Conservation (phyloP, 2,888 invertebrate genomes). For the Drosophila affinis region DNA sequence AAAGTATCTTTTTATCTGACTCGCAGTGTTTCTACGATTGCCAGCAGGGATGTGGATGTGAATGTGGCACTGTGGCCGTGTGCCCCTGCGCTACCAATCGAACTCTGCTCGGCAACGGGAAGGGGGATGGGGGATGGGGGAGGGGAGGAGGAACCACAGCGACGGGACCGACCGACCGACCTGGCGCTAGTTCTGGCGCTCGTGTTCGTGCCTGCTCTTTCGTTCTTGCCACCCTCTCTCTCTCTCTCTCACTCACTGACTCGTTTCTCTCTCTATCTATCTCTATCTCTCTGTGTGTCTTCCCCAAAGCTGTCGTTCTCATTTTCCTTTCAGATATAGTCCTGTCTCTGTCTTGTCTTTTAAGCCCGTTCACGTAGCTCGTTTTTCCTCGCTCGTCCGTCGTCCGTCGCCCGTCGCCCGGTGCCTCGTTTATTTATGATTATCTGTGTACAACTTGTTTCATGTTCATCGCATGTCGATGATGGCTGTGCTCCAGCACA, state of each 20-base stretch:
- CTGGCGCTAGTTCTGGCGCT: constrained; percentile 60
- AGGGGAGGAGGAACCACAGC: neutral
- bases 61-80: constrained; percentile 35
- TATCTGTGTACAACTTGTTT: constrained; percentile 81
- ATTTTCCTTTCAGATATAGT: constrained; percentile 21
- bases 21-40: constrained; percentile 71
- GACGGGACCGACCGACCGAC: constrained; percentile 11
- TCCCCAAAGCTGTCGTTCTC: constrained; percentile 15
- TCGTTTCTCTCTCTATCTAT: neutral
- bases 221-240: neutral
- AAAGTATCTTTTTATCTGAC: constrained; percentile 77
- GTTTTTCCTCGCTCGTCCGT: constrained; percentile 51
- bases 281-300: neutral
- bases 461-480: constrained; percentile 78
- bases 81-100: constrained; percentile 48
- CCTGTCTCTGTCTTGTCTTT: constrained; percentile 41
- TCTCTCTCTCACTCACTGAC: neutral
- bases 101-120: constrained; percentile 47
- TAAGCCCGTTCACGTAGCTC: constrained; percentile 30
- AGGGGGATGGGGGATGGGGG: neutral
- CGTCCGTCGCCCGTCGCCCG: constrained; percentile 32
- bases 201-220: constrained; percentile 59
- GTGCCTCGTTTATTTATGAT: constrained; percentile 79
- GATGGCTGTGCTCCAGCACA: constrained; percentile 64
- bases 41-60: constrained; percentile 40